Percentiles rank a stretch among this genome's conserved stretches.
phyloP scores from a whole-genome alignment of 2,797 vertebrate genomes.

The Otolemur crassicaudatus region DNA sequence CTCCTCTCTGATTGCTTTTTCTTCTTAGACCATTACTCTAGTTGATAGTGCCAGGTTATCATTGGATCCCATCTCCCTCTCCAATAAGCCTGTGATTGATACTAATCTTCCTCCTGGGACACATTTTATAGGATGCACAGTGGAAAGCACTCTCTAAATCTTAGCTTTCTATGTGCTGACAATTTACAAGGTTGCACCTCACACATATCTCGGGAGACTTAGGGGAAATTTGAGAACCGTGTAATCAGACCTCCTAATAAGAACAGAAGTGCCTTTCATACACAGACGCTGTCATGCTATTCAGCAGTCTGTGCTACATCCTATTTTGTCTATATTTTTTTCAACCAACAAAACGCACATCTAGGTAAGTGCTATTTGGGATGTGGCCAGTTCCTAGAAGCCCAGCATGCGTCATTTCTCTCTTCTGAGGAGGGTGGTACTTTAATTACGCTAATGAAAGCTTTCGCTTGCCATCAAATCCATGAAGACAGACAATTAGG shows the following conservation, averaged over 20 bases:
- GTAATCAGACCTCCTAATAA: conserved; percentile 82
- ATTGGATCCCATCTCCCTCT: conserved; percentile 88
- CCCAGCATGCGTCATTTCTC: conserved; percentile 70
- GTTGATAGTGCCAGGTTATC: conserved; percentile 91
- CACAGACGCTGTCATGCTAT: conserved; percentile 10
- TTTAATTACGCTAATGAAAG: conserved; percentile 87
- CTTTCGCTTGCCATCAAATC: conserved; percentile 80
- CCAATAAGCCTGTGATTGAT: conserved; percentile 92
- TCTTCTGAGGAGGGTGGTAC: conserved; percentile 82
- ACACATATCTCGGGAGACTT: conserved; percentile 84
- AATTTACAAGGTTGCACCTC: conserved; percentile 88
- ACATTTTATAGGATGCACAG: conserved; percentile 87
- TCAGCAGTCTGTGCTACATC: conserved; percentile 7
- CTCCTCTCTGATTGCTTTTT: conserved; percentile 90
- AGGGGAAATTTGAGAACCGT: conserved; percentile 82
- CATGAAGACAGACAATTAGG: conserved; percentile 74
- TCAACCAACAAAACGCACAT: background rate
- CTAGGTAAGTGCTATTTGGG: conserved; percentile 47
- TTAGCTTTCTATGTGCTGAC: conserved; percentile 87
- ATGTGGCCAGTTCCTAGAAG: conserved; percentile 72
- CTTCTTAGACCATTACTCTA: conserved; percentile 89
- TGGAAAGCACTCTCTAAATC: conserved; percentile 89
- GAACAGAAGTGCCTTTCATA: conserved; percentile 75
- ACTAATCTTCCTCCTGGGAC: conserved; percentile 89
- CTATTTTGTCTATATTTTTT: conserved; percentile 21